These are phyloP conservation scores for Ficedula albicollis DNA, from an alignment of 2,797 vertebrate species.

Conservation along the genomic window DNA sequence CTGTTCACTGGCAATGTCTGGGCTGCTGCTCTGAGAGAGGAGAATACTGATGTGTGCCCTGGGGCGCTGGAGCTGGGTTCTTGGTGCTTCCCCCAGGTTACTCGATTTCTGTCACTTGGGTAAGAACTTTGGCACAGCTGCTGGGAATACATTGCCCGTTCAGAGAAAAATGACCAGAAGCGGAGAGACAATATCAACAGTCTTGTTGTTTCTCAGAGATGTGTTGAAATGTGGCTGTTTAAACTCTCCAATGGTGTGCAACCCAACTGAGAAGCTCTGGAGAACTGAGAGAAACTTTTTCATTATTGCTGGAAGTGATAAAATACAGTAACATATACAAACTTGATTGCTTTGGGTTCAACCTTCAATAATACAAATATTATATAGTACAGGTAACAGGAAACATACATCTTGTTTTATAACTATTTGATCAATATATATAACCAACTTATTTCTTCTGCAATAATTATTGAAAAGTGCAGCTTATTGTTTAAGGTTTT, in stretches of 20 bases:
- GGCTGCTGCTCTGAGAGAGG: background rate
- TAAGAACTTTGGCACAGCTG: background rate
- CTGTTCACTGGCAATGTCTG: background rate
- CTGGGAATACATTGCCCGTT: background rate
- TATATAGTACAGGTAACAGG: background rate
- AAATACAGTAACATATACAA: background rate
- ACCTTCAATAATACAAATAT: background rate
- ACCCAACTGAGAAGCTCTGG: background rate
- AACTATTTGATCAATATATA: background rate
- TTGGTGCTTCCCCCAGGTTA: background rate
- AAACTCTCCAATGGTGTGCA: background rate
- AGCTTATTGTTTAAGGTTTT: background rate
- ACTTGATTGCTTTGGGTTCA: background rate
- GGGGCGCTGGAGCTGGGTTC: background rate
- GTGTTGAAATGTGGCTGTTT: background rate
- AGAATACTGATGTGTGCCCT: background rate
- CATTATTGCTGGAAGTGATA: background rate
- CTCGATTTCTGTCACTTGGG: background rate
- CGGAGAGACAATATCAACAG: background rate
- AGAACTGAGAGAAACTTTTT: background rate
- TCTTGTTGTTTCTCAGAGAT: background rate
- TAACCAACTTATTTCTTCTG: background rate
- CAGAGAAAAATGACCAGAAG: background rate
- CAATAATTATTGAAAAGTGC: background rate
- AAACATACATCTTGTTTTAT: background rate